Evolutionary conservation across 2,797 vertebrate genomes (phyloP), one percentile per base, ranked within the genome.

Genomic region (Notolabrus celidotus): DNA sequence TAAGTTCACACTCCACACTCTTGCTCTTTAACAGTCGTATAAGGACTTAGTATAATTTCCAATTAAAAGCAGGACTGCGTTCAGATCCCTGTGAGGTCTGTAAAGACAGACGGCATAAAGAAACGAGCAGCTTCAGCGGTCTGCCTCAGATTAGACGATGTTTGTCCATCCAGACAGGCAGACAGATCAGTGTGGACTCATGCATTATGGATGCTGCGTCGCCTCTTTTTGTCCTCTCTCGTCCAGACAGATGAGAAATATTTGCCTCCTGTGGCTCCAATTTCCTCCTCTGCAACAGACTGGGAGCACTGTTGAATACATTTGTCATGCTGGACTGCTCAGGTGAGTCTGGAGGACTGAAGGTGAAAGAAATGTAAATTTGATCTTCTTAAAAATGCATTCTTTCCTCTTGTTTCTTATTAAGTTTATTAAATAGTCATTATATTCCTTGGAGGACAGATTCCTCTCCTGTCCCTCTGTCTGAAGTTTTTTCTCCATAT

Each of bases 221-320:
- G 23, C 16, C 29, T 27, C 2, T 38, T 52, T 55, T 56, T 36
- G 53, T 72, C 38, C 56, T 11, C 46, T 61, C 33, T 46, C 20
- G 29, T 69, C 56, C 47, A 27, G 58, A 94, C 94, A 87, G 94
- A 55, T 41, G 89, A 82, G 80, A 93, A 90, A 92, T 95, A 87
- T 80, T 64, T 94, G 93, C 36, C 17, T 49, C 2, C 10, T 49
- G 50, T 79, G 93, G 95, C 89, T 89, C 93, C 15, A 92, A 90
- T 84, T 94, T 94, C 91, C 84, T 94, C 87, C 89, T 92, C 25
- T 29, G 56, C 9, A 46, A 34, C 54, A 27, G 41, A 57, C 39
- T 1, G 19, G 11, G 27, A 67, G 17, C 19, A 5, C 19, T 42
- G n/a, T 4, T 38, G 22, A 68, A 63, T 63, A 43, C 6, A 47